These are phyloP conservation scores for Epinephelus coioides DNA, from an alignment of 2,797 vertebrate genomes.

Conservation along the genomic window DNA sequence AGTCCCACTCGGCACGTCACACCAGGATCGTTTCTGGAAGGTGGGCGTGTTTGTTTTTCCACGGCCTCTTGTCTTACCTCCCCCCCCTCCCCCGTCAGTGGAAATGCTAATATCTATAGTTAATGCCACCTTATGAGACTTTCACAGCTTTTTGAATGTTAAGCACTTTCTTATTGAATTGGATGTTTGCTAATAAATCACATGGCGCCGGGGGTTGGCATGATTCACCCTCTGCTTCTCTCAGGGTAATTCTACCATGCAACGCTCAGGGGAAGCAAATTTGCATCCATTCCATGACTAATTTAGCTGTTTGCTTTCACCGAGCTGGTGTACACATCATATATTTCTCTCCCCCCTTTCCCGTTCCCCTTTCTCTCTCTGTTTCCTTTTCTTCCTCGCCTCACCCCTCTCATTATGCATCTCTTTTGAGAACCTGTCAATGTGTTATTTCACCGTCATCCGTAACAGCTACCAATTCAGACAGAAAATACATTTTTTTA, in stretches of 20 bases:
- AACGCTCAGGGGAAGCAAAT: slow-evolving; percentile 81
- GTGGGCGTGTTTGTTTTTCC: slow-evolving; percentile 73
- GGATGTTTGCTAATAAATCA: slow-evolving; percentile 87
- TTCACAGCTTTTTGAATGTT: slow-evolving; percentile 80
- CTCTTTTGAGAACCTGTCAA: slow-evolving; percentile 68
- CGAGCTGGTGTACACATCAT: slow-evolving; percentile 74
- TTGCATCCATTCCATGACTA: slow-evolving; percentile 79
- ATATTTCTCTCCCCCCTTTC: slow-evolving; percentile 61
- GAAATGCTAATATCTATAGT: slow-evolving; percentile 70
- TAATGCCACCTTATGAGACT: slow-evolving; percentile 78
- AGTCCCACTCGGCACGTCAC: slow-evolving; percentile 61
- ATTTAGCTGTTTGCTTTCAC: slow-evolving; percentile 84
- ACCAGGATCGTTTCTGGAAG: slow-evolving; percentile 56
- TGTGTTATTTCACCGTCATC: slow-evolving; percentile 61
- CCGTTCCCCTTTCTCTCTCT: slow-evolving; percentile 49
- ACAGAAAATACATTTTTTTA: slow-evolving; percentile 57
- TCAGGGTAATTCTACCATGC: slow-evolving; percentile 79
- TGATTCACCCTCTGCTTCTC: slow-evolving; percentile 82
- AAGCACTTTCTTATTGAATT: slow-evolving; percentile 85
- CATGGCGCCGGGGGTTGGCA: slow-evolving; percentile 69
- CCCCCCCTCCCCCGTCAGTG: slow-evolving; percentile 23
- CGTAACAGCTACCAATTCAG: slow-evolving; percentile 45
- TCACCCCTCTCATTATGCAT: slow-evolving; percentile 61
- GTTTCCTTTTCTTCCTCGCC: slow-evolving; percentile 68
- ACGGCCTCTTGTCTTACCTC: slow-evolving; percentile 49